Conservation (phyloP, 2,888 invertebrate species). For the Pomacea canaliculata region DNA sequence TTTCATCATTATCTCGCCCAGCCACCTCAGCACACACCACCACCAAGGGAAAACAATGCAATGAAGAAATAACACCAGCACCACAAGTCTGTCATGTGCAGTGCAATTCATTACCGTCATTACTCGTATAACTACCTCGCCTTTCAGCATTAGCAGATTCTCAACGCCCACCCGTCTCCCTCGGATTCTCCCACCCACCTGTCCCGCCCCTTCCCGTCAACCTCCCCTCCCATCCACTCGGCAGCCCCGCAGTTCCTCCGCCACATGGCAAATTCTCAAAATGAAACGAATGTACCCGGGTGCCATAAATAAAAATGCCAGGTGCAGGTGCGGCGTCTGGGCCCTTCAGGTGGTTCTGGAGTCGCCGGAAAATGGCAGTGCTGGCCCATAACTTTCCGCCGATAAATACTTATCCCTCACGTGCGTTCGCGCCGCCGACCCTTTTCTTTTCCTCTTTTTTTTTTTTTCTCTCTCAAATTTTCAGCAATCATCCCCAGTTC, state of each 20-base stretch:
- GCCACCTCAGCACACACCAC: too few species aligned
- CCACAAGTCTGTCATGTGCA: too few species aligned
- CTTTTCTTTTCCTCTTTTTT: background rate
- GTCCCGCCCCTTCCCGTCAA: background rate
- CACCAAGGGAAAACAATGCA: too few species aligned
- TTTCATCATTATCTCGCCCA: too few species aligned
- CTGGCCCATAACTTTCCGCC: background rate
- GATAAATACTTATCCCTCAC: slow-evolving; percentile 6
- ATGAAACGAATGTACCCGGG: slow-evolving; percentile 24
- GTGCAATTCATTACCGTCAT: too few species aligned
- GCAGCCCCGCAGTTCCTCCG: background rate
- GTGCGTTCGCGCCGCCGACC: background rate
- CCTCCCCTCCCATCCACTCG: background rate
- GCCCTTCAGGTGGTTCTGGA: slow-evolving; percentile 8
- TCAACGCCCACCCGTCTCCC: too few species aligned
- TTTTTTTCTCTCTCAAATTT: too few species aligned
- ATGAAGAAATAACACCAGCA: too few species aligned
- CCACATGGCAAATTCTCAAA: slow-evolving; percentile 24
- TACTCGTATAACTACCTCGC: too few species aligned
- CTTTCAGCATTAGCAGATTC: too few species aligned
- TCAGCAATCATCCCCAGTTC: too few species aligned
- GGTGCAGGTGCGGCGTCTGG: slow-evolving; percentile 22
- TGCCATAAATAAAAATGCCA: slow-evolving; percentile 32
- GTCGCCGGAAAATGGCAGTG: background rate
- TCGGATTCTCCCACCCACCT: too few species aligned